Percentiles rank a stretch among this genome's conserved stretches.
phyloP scores from a whole-genome alignment of 2,113 vertebrate species.

The Ageneiosus marmoratus region DNA sequence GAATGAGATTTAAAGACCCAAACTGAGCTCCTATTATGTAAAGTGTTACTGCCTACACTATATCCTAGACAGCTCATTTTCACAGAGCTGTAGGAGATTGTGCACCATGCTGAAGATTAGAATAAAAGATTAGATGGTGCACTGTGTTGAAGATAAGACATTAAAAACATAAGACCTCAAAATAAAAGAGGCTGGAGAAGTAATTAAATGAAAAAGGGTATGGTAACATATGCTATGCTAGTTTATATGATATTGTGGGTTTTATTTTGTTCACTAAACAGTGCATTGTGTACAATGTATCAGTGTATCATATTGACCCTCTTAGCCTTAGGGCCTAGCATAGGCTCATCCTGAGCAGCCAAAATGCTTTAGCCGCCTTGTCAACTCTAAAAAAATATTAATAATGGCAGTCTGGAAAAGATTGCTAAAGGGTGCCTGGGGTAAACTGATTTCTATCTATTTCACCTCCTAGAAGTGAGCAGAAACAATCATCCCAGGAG shows the following conservation, averaged over 20 bases:
- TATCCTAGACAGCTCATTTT: neutral
- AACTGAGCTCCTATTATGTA: neutral
- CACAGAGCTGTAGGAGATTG: neutral
- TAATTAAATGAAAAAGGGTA: neutral
- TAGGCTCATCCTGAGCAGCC: neutral
- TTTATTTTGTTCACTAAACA: neutral
- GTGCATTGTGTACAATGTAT: slow-evolving; percentile 3
- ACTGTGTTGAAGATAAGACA: neutral
- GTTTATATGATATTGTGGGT: neutral
- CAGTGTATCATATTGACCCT: neutral
- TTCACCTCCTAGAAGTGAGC: neutral
- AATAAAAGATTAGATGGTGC: neutral
- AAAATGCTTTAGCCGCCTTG: neutral
- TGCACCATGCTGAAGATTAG: neutral
- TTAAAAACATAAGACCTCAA: neutral
- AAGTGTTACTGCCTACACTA: neutral
- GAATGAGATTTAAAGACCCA: neutral
- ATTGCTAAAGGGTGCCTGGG: neutral
- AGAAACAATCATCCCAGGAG: neutral
- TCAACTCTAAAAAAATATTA: neutral
- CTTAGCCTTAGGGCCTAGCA: neutral
- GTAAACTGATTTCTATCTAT: slow-evolving; percentile 10
- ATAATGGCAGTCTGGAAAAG: slow-evolving; percentile 8
- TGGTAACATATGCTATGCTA: neutral
- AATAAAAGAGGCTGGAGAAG: neutral